Percentiles rank a stretch among this genome's conserved stretches.
Conservation (phyloP, 2,113 vertebrate genomes). For the Cinclus cinclus region DNA sequence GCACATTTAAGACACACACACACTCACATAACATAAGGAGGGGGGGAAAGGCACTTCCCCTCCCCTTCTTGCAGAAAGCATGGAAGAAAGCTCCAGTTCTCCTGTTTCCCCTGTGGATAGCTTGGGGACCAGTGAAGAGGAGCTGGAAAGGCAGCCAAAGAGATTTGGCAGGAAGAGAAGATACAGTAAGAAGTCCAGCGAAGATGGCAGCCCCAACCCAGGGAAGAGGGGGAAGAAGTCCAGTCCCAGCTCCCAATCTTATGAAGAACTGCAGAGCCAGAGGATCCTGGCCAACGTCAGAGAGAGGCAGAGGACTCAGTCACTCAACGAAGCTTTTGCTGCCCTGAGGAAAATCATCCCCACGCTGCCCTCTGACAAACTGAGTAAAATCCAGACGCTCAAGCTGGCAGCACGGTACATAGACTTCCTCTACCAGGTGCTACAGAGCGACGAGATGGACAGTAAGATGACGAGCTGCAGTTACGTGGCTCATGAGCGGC, state of each 20-base stretch:
- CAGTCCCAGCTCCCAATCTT: conserved; percentile 90
- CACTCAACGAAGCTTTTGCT: conserved; percentile 93
- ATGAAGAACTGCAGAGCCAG: conserved; percentile 93
- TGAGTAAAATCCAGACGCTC: conserved; percentile 96
- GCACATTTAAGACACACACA: conserved; percentile 65
- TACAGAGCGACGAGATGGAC: conserved; percentile 97
- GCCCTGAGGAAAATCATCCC: conserved; percentile 94
- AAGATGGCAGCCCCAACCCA: conserved; percentile 86
- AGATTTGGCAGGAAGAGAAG: conserved; percentile 88
- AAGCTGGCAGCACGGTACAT: conserved; percentile 94
- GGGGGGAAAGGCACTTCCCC: conserved; percentile 67
- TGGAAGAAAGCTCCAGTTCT: conserved; percentile 92
- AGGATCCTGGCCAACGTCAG: conserved; percentile 94
- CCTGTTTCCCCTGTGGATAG: conserved; percentile 93
- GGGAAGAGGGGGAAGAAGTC: conserved; percentile 90
- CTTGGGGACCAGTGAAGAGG: conserved; percentile 93
- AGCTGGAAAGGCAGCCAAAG: conserved; percentile 87
- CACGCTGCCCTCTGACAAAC: conserved; percentile 95
- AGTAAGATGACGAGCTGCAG: conserved; percentile 95
- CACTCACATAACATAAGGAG: conserved; percentile 63
- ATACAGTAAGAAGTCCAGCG: conserved; percentile 88
- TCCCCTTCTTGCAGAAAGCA: conserved; percentile 76
- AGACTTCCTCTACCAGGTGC: conserved; percentile 96
- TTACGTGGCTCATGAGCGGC: conserved; percentile 94
- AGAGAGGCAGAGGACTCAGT: conserved; percentile 94